phyloP scores from a whole-genome alignment of 2,797 vertebrate genomes.

The Tragopan temminckii region DNA sequence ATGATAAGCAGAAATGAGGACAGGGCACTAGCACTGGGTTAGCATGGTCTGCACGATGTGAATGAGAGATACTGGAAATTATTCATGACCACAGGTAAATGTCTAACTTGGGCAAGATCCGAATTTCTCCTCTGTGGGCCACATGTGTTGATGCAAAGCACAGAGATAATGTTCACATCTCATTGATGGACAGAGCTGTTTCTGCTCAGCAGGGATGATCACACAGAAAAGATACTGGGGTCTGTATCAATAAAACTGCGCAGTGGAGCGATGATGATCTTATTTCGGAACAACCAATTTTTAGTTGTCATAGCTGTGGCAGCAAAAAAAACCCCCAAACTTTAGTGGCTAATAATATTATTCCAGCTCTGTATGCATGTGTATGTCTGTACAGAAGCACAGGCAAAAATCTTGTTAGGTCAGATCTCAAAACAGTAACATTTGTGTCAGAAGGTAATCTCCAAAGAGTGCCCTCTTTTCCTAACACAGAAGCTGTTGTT shows the following conservation, averaged over 20 bases:
- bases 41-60: background rate
- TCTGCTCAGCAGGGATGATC: background rate
- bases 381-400: background rate
- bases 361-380: background rate
- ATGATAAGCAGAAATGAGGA: background rate
- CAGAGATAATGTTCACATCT: background rate
- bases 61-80: background rate
- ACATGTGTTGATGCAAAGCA: background rate
- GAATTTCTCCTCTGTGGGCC: background rate
- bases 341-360: background rate
- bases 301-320: background rate
- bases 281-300: background rate
- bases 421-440: background rate
- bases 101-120: background rate
- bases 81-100: background rate
- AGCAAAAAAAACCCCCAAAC: background rate
- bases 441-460: background rate
- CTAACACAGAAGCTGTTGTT: background rate
- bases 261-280: background rate
- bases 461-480: background rate
- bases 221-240: background rate
- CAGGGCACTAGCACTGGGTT: background rate
- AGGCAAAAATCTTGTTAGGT: background rate
- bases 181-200: background rate
- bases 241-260: background rate